Evolutionary conservation across 2,888 invertebrate genomes (phyloP).

Genomic region (Neoitamus cyanurus): DNA sequence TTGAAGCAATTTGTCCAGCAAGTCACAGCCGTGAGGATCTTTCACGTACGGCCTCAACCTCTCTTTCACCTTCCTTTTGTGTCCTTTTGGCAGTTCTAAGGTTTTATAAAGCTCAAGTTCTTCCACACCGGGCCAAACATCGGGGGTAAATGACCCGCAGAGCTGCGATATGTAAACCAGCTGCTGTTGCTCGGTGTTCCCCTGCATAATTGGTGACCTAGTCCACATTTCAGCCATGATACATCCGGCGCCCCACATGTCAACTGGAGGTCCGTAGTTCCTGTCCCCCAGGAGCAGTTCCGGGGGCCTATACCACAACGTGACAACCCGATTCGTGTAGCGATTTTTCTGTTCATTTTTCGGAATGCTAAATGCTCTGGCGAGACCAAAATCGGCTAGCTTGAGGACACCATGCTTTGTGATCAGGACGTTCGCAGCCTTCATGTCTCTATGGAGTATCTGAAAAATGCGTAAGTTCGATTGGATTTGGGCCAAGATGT

Average conservation of each 20-base stretch:
- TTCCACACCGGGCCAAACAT: slow-evolving; percentile 95
- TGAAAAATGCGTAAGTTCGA: slow-evolving; percentile 56
- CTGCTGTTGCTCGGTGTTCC: slow-evolving; percentile 96
- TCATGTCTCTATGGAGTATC: slow-evolving; percentile 97
- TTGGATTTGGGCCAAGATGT: background rate
- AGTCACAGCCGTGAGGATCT: slow-evolving; percentile 90
- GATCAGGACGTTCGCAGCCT: slow-evolving; percentile 97
- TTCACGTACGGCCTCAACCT: slow-evolving; percentile 89
- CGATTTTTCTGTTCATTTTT: slow-evolving; percentile 87
- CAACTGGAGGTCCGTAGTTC: slow-evolving; percentile 96
- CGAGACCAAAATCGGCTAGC: slow-evolving; percentile 97
- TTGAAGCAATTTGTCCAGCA: slow-evolving; percentile 90
- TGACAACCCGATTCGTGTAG: slow-evolving; percentile 98
- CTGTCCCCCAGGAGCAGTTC: slow-evolving; percentile 81
- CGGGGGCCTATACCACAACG: slow-evolving; percentile 89
- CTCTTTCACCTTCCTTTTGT: slow-evolving; percentile 87
- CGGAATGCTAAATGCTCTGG: slow-evolving; percentile 90
- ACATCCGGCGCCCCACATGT: slow-evolving; percentile 97
- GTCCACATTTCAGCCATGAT: slow-evolving; percentile 99
- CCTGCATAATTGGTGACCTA: slow-evolving; percentile 92
- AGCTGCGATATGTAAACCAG: slow-evolving; percentile 93
- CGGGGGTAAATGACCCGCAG: slow-evolving; percentile 93
- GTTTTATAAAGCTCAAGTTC: slow-evolving; percentile 87
- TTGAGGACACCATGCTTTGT: slow-evolving; percentile 95
- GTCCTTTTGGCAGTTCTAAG: slow-evolving; percentile 87